Conservation (phyloP, 2,113 vertebrate species). For the Cyprinodon variegatus region DNA sequence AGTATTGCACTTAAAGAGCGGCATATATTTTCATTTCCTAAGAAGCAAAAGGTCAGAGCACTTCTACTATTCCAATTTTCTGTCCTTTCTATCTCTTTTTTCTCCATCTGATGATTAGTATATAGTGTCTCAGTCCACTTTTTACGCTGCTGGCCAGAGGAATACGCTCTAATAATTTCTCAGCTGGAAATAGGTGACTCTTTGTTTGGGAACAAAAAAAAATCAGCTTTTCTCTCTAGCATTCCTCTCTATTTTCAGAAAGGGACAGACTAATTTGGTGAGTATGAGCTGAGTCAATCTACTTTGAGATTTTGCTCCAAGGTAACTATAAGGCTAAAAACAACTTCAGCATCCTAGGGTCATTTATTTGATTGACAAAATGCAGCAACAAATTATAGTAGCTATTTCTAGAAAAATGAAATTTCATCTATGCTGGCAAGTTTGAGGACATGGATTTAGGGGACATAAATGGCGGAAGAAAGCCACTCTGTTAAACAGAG, state of each 20-base stretch:
- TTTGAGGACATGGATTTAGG: slow-evolving; percentile 55
- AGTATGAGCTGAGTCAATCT: slow-evolving; percentile 42
- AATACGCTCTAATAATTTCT: slow-evolving; percentile 73
- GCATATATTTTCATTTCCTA: slow-evolving; percentile 25
- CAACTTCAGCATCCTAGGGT: slow-evolving; percentile 39
- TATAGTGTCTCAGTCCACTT: slow-evolving; percentile 68
- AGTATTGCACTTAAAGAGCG: slow-evolving; percentile 45
- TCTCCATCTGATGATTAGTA: slow-evolving; percentile 65
- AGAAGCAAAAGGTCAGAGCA: slow-evolving; percentile 55
- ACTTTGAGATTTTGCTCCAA: slow-evolving; percentile 45
- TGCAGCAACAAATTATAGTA: slow-evolving; percentile 40
- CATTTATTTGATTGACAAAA: slow-evolving; percentile 67
- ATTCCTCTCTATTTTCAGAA: slow-evolving; percentile 43
- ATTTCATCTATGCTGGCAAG: slow-evolving; percentile 68
- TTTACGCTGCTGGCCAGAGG: slow-evolving; percentile 51
- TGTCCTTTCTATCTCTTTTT: slow-evolving; percentile 30
- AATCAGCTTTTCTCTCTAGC: slow-evolving; percentile 52
- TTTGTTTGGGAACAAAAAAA: slow-evolving; percentile 61
- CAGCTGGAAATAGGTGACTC: slow-evolving; percentile 51
- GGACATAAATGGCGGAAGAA: slow-evolving; percentile 49
- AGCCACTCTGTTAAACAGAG: slow-evolving; percentile 68
- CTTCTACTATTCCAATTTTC: slow-evolving; percentile 25
- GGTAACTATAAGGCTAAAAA: slow-evolving; percentile 51
- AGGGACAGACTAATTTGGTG: slow-evolving; percentile 51
- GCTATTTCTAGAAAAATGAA: slow-evolving; percentile 73